Conservation (phyloP, 2,797 vertebrate genomes). For the Graptemys geographica region DNA sequence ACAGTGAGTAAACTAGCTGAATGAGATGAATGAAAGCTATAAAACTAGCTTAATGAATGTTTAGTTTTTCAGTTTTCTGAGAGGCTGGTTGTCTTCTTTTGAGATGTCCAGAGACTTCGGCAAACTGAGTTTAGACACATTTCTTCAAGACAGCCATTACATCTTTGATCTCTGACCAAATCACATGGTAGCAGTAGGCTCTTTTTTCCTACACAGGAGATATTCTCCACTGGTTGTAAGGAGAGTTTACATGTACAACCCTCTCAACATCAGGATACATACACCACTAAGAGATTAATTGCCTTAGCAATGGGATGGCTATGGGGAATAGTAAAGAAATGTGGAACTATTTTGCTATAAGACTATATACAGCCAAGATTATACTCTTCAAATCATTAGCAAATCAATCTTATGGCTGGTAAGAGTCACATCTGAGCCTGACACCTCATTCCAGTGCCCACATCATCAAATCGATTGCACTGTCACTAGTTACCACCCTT, state of each 20-base stretch:
- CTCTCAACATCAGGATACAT: neutral
- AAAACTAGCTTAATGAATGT: fast-evolving
- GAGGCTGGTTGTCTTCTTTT: fast-evolving
- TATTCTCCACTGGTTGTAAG: neutral
- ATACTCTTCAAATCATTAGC: neutral
- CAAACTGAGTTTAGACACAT: neutral
- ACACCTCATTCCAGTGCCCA: neutral
- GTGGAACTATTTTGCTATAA: neutral
- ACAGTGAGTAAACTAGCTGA: neutral
- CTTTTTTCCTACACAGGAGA: neutral
- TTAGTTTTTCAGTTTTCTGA: fast-evolving
- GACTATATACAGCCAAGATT: neutral
- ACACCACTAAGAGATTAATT: neutral
- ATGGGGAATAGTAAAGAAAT: neutral
- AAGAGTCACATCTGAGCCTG: neutral
- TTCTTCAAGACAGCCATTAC: neutral
- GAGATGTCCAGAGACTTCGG: neutral
- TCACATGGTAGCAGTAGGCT: neutral
- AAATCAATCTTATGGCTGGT: neutral
- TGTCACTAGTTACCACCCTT: neutral
- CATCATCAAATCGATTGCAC: neutral
- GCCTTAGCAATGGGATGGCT: neutral
- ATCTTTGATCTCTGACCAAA: neutral
- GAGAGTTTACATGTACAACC: neutral
- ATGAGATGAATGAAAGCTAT: neutral